Evolutionary conservation across 2,113 vertebrate genomes (phyloP).

Genomic region (Hepsetus odoe): DNA sequence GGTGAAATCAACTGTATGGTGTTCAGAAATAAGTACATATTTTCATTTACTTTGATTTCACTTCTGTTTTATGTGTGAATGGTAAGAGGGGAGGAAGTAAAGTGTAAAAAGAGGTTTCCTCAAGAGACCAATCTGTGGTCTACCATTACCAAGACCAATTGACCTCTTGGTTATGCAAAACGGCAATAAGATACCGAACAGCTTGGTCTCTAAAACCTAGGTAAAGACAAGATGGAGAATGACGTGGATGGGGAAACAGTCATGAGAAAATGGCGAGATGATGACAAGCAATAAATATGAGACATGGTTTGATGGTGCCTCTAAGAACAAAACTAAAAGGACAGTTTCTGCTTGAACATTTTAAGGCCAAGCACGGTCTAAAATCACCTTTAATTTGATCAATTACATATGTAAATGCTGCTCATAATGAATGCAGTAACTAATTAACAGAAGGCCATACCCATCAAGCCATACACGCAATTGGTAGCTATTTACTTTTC

Average conservation of each 20-base stretch:
- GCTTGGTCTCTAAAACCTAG: neutral
- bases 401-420: neutral
- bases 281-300: neutral
- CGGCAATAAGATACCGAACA: neutral
- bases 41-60: neutral
- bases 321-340: neutral
- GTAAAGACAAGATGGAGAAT: neutral
- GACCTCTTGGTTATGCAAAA: slow-evolving; percentile 10
- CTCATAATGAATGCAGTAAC: neutral
- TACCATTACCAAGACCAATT: slow-evolving; percentile 5
- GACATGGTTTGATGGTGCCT: neutral
- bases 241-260: neutral
- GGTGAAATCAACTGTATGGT: neutral
- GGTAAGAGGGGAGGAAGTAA: neutral
- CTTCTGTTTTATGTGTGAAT: neutral
- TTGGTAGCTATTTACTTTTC: neutral
- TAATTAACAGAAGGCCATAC: too few species aligned
- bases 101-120: slow-evolving; percentile 37
- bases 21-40: neutral
- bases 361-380: neutral
- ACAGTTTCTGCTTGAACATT: neutral
- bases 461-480: neutral
- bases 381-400: neutral
- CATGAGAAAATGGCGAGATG: neutral
- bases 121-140: neutral